Evolutionary conservation across 2,113 vertebrate genomes (phyloP), one percentile per base, ranked within the genome.

Genomic region (Garra rufa): DNA sequence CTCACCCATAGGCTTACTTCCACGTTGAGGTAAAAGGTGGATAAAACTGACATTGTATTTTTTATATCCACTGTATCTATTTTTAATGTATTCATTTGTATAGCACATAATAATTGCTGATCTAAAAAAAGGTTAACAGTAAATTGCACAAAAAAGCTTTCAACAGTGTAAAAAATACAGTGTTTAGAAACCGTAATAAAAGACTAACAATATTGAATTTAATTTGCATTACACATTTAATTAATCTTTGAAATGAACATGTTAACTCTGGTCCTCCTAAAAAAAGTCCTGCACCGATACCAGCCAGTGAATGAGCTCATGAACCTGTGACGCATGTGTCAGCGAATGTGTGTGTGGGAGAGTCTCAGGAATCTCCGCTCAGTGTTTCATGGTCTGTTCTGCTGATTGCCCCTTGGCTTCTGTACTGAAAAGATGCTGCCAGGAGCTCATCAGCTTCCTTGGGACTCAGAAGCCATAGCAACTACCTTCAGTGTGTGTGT

Each of bases 391-490:
- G 74, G 38, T 15, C 41, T 15, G 17, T 28, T 83, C 52, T 81
- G 63, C 83, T 89, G 78, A 83, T 71, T 86, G 82, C 63, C 76
- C 83, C 74, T 71, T 77, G 82, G 55, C 65, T 15, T 71, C 69
- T 46, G 67, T 70, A 78, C 57, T 73, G 38, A 74, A 48, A 52
- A 24, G 59, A 71, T 38, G 7, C 55, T 74, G 81, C 80, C 86
- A 85, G 88, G 77, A 88, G 84, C 90, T 89, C 87, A 90, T 91
- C 89, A 86, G 86, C 86, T 90, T 90, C 85, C 87, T 87, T 86
- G 70, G 69, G 67, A 67, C 83, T 76, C 84, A 83, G 63, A 88
- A 70, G 28, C 85, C 87, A 79, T 91, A 59, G 87, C 48, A 77
- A 11, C 38, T 73, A 24, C 76, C 41, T 83, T 26, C 41, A 19